These are phyloP conservation scores for Piaya cayana DNA, from an alignment of 2,113 vertebrate species.

Conservation along the genomic window DNA sequence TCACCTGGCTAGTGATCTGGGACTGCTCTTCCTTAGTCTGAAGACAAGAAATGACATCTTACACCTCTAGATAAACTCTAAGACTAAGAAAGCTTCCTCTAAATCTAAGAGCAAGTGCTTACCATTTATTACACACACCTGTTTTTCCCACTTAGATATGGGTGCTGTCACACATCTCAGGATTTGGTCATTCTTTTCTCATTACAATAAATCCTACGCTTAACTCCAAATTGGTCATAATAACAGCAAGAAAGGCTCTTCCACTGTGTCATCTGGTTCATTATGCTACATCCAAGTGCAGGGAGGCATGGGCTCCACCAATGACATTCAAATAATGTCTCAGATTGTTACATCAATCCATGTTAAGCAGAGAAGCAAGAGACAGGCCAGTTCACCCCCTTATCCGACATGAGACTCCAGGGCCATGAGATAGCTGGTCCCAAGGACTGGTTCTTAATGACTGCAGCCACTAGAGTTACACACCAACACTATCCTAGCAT, in stretches of 20 bases:
- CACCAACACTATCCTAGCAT: neutral
- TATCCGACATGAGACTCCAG: neutral
- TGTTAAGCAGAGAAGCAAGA: neutral
- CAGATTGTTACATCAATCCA: neutral
- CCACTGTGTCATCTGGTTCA: neutral
- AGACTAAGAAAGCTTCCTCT: neutral
- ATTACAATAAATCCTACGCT: neutral
- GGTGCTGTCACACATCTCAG: neutral
- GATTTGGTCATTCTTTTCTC: neutral
- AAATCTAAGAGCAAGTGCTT: neutral
- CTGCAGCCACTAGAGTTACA: neutral
- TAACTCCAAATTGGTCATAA: neutral
- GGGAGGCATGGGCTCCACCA: neutral
- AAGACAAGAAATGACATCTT: neutral
- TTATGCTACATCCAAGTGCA: neutral
- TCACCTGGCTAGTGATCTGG: constrained; percentile 99
- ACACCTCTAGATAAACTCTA: neutral
- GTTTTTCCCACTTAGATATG: neutral
- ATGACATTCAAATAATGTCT: neutral
- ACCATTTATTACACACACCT: neutral
- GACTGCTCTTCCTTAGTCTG: constrained; percentile 99
- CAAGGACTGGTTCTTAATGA: neutral
- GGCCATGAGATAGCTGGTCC: neutral
- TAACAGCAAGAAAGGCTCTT: neutral
- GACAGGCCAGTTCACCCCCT: neutral